Conservation (phyloP, 2,113 vertebrate genomes). For the Oryctolagus cuniculus region DNA sequence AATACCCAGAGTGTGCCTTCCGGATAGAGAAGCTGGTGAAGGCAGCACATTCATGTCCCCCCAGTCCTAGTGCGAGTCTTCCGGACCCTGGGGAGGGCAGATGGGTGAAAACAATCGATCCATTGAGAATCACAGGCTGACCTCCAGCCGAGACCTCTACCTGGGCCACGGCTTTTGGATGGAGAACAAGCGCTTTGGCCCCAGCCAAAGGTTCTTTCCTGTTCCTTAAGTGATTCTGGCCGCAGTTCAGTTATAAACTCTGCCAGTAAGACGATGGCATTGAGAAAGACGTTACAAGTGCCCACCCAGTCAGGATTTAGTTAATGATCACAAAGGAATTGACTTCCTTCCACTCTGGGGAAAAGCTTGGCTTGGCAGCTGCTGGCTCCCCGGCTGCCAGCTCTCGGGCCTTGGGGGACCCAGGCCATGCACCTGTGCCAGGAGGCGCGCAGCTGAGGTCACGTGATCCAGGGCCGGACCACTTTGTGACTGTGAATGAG, state of each 20-base stretch:
- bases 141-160: slow-evolving; percentile 84
- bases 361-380: slow-evolving; percentile 45
- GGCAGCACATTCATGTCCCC: slow-evolving; percentile 76
- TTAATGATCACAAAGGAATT: slow-evolving; percentile 68
- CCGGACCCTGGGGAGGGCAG: slow-evolving; percentile 77
- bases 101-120: slow-evolving; percentile 82
- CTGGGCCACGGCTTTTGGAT: slow-evolving; percentile 85
- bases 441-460: background rate
- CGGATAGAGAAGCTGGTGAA: slow-evolving; percentile 74
- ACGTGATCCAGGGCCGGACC: background rate
- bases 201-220: slow-evolving; percentile 83
- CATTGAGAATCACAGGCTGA: slow-evolving; percentile 85
- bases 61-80: slow-evolving; percentile 84
- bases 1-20: slow-evolving; percentile 77
- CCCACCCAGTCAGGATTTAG: slow-evolving; percentile 59
- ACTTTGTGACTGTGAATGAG: background rate
- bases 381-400: slow-evolving; percentile 41
- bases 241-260: slow-evolving; percentile 57
- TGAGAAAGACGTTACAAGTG: slow-evolving; percentile 46
- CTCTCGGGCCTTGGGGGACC: background rate
- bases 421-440: slow-evolving; percentile 35
- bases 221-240: slow-evolving; percentile 79
- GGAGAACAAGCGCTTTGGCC: slow-evolving; percentile 77
- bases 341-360: slow-evolving; percentile 44
- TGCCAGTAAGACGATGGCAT: background rate